A percentile compares a stretch with the other conserved stretches of the same genome.
These are phyloP conservation scores for Erythrocercus mccallii DNA, from an alignment of 2,113 vertebrate genomes.

Conservation along the genomic window DNA sequence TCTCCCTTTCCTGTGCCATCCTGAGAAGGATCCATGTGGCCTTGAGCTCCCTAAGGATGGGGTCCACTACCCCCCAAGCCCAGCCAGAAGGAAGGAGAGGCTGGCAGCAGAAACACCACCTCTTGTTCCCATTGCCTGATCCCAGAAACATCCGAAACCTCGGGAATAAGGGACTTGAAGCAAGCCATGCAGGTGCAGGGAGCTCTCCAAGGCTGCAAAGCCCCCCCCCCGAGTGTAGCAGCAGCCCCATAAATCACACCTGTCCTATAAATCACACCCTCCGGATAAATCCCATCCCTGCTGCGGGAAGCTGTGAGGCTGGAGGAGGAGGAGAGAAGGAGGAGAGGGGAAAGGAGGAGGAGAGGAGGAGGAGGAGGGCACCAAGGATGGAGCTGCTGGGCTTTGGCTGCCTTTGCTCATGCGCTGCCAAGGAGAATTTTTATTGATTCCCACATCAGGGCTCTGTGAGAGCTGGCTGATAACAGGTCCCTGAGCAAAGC, in stretches of 20 bases:
- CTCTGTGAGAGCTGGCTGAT: neutral
- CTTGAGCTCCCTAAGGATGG: neutral
- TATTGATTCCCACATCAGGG: neutral
- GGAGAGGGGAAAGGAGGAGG: neutral
- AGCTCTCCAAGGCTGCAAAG: neutral
- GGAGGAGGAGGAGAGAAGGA: neutral
- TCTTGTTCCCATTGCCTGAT: neutral
- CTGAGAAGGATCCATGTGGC: neutral
- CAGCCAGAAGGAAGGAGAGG: neutral
- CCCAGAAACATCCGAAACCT: neutral
- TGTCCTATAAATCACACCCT: neutral
- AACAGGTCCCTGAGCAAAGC: neutral
- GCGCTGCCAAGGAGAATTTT: neutral
- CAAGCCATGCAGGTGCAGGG: fast-evolving
- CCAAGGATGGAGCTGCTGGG: fast-evolving
- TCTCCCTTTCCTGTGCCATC: neutral
- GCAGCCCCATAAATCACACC: neutral
- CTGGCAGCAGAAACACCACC: neutral
- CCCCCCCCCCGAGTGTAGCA: neutral
- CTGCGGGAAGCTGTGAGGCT: neutral
- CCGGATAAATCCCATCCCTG: neutral
- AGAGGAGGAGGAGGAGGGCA: neutral
- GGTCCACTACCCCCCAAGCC: fast-evolving
- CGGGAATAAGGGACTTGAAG: fast-evolving
- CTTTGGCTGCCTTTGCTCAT: neutral